These are phyloP conservation scores for Melanaphis sacchari DNA, from an alignment of 1,140 invertebrate genomes.

Conservation along the genomic window DNA sequence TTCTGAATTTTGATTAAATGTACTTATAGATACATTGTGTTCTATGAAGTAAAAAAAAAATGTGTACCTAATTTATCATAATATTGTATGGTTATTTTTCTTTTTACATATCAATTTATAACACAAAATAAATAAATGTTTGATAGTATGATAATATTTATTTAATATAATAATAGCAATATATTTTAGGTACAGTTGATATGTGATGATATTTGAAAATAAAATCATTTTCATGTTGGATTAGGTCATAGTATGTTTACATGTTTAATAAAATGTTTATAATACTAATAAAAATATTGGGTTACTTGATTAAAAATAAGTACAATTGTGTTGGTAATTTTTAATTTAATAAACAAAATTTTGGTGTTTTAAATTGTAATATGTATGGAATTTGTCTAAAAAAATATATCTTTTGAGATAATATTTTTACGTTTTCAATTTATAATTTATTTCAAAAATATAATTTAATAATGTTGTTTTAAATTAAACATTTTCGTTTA, in stretches of 20 bases:
- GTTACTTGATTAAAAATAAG: background rate
- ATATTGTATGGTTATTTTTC: background rate
- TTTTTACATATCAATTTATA: background rate
- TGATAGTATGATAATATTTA: background rate
- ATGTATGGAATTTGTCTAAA: background rate
- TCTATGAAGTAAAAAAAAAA: background rate
- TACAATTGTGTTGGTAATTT: background rate
- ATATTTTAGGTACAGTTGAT: background rate
- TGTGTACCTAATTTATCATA: background rate
- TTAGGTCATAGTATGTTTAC: background rate
- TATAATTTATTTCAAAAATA: background rate
- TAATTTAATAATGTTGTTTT: no score
- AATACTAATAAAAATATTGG: background rate
- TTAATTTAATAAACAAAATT: constrained; percentile 4
- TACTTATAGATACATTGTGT: background rate
- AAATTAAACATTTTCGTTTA: no score
- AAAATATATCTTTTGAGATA: background rate
- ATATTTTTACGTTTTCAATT: background rate
- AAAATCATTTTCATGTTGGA: background rate
- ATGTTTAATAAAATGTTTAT: background rate
- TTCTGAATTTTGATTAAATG: background rate
- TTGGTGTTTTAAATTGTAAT: background rate
- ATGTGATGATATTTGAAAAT: background rate
- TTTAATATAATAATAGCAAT: background rate
- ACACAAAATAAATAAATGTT: background rate